Conservation (phyloP, 2,797 vertebrate genomes). For the Dipus sagitta region DNA sequence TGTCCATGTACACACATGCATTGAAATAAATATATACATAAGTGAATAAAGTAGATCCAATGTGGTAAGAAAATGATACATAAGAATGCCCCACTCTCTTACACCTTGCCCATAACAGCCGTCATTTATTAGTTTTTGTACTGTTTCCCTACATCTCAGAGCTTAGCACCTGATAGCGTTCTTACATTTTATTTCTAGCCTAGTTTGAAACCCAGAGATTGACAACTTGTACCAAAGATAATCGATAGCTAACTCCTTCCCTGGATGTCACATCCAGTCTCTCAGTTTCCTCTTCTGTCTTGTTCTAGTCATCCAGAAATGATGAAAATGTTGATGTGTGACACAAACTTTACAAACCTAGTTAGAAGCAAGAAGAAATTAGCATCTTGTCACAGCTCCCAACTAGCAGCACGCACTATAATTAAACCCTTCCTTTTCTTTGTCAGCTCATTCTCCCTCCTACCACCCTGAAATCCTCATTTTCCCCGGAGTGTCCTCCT, state of each 20-base stretch:
- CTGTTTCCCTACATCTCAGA: neutral
- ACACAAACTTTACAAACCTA: slow-evolving; percentile 41
- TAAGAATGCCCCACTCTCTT: neutral
- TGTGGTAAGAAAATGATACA: neutral
- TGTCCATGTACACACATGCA: too few relatives aligned
- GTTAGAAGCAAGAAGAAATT: slow-evolving; percentile 13
- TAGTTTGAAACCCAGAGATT: neutral
- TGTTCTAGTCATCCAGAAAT: neutral
- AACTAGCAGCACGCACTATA: slow-evolving; percentile 16
- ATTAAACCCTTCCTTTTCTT: slow-evolving; percentile 38
- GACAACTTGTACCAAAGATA: neutral
- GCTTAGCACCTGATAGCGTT: neutral
- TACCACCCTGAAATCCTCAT: neutral
- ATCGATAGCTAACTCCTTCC: neutral
- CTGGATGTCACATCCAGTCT: neutral
- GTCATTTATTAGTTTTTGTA: neutral
- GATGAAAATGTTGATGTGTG: neutral
- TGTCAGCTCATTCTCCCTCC: neutral
- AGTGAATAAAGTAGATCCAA: too few relatives aligned
- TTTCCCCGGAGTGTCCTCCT: neutral
- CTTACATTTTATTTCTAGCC: neutral
- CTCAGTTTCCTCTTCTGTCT: neutral
- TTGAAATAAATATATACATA: too few relatives aligned
- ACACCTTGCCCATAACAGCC: neutral
- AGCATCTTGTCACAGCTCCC: slow-evolving; percentile 11